Percentiles rank a stretch among this genome's conserved stretches.
These are phyloP conservation scores for Tanytarsus gracilentus DNA, from an alignment of 2,888 invertebrate genomes.

Conservation along the genomic window DNA sequence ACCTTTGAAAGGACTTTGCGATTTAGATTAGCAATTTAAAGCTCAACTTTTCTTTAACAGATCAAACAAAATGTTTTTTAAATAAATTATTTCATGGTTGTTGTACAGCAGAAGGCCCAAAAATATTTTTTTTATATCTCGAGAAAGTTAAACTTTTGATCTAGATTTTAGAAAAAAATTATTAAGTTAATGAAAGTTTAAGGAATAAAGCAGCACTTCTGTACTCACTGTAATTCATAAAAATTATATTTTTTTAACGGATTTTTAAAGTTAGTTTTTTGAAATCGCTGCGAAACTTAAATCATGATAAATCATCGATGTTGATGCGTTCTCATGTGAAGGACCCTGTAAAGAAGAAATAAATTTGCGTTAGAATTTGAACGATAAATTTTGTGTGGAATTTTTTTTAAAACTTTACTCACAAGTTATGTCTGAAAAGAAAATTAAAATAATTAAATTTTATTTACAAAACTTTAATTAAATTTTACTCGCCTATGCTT, in stretches of 20 bases:
- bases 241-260: not conserved
- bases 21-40: too few species aligned
- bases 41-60: too few species aligned
- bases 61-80: too few species aligned
- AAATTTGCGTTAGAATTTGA: slow-evolving; percentile 39
- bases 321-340: slow-evolving; percentile 45
- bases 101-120: too few species aligned
- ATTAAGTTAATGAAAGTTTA: too few species aligned
- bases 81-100: too few species aligned
- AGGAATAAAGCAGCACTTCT: too few species aligned
- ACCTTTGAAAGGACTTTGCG: too few species aligned
- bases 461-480: not conserved
- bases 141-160: too few species aligned
- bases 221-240: too few species aligned
- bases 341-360: slow-evolving; percentile 33
- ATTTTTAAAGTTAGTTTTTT: not conserved
- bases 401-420: not conserved
- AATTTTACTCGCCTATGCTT: slow-evolving; percentile 37
- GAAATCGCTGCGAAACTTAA: not conserved
- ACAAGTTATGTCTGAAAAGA: slow-evolving; percentile 19
- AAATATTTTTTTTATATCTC: too few species aligned
- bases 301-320: slow-evolving; percentile 42
- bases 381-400: not conserved
- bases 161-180: too few species aligned
- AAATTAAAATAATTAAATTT: not conserved